Conservation (phyloP, 2,797 vertebrate species). For the Danio choprae region DNA sequence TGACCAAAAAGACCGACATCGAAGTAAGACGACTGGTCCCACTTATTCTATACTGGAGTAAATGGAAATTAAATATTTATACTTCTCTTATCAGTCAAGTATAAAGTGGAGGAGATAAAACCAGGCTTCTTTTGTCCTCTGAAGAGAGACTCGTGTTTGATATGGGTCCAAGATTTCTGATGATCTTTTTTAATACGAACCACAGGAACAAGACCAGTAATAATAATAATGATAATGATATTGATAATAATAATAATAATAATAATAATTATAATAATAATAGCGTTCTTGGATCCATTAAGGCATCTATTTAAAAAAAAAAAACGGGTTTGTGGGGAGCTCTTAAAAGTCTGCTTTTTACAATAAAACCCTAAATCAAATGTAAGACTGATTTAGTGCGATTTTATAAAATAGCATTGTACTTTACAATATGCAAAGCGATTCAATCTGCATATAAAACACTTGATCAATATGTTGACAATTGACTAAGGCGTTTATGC, state of each 20-base stretch:
- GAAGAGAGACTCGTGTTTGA: not conserved
- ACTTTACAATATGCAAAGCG: not conserved
- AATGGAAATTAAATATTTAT: conserved; percentile 20
- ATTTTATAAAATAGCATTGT: not conserved
- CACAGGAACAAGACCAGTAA: not conserved
- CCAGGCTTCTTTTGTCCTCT: not conserved
- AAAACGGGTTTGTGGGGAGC: not conserved
- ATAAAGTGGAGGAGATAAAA: not conserved
- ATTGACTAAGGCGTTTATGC: not conserved
- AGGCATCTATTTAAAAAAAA: not conserved
- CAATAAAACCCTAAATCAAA: not conserved
- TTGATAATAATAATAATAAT: too few species aligned
- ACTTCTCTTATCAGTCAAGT: conserved; percentile 11
- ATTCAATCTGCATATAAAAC: not conserved
- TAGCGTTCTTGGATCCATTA: not conserved
- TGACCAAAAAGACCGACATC: not conserved
- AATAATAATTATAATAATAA: too few species aligned
- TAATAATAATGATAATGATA: too few species aligned
- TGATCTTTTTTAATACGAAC: conserved; percentile 16
- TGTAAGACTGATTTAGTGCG: not conserved
- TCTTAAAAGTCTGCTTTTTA: not conserved
- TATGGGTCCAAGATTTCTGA: conserved; percentile 10
- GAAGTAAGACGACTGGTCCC: not conserved
- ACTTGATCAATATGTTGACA: not conserved
- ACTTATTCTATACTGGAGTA: not conserved